Evolutionary conservation across 2,113 vertebrate genomes (phyloP).

Genomic region (Epinephelus fuscoguttatus): DNA sequence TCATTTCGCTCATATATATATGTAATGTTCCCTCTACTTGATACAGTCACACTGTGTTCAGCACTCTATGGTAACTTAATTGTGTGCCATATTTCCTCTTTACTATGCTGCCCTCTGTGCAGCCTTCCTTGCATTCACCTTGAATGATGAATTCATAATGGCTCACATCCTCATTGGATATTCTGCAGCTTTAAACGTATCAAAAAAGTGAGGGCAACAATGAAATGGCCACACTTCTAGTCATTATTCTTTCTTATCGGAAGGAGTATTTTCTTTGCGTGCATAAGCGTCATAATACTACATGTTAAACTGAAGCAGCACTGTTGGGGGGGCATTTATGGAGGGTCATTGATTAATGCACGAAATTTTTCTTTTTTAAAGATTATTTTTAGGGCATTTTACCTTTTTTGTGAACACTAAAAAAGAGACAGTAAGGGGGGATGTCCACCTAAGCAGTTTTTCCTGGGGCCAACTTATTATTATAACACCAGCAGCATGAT

Average conservation of each 20-base stretch:
- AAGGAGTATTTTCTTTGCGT: not conserved
- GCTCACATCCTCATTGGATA: constrained; percentile 6
- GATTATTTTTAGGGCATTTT: too few species aligned
- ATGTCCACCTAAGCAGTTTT: too few species aligned
- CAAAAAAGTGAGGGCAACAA: constrained; percentile 1
- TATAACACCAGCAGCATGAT: too few species aligned
- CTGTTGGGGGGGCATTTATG: not conserved
- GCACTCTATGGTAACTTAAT: constrained; percentile 13
- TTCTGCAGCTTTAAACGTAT: constrained; percentile 8
- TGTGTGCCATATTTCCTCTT: constrained; percentile 22
- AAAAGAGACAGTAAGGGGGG: too few species aligned
- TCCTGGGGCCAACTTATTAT: too few species aligned
- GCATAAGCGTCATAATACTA: not conserved
- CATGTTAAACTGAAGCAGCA: not conserved
- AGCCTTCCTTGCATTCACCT: constrained; percentile 39
- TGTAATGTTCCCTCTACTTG: constrained; percentile 2
- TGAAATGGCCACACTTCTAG: not conserved
- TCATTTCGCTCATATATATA: not conserved
- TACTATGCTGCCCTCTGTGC: constrained; percentile 10
- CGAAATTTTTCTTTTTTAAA: not conserved
- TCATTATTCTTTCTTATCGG: not conserved
- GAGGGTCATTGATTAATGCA: not conserved
- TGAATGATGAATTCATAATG: constrained; percentile 45
- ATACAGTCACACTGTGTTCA: constrained; percentile 5
- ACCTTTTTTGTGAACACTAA: too few species aligned